Conservation (phyloP, 2,888 invertebrate species). For the Octodonta nipae region DNA sequence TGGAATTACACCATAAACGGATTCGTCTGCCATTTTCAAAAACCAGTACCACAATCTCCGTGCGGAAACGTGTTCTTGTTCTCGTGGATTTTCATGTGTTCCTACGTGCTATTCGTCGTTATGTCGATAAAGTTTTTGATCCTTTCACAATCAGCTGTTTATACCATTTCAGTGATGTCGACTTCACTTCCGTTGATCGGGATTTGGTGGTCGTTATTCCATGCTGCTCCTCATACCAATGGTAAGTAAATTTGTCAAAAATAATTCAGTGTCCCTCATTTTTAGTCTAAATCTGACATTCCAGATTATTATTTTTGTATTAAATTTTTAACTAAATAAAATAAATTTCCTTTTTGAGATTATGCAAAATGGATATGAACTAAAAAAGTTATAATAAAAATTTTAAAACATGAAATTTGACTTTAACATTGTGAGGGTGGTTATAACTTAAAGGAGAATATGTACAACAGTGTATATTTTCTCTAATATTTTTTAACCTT, state of each 20-base stretch:
- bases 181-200: conserved; percentile 42
- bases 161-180: conserved; percentile 41
- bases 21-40: conserved; percentile 30
- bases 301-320: not conserved
- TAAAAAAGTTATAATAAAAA: too few species aligned
- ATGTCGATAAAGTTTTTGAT: conserved; percentile 40
- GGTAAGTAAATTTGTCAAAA: conserved; percentile 19
- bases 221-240: conserved; percentile 34
- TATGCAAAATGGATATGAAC: too few species aligned
- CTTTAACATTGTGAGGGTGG: too few species aligned
- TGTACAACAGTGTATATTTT: too few species aligned
- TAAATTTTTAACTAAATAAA: not conserved
- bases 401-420: too few species aligned
- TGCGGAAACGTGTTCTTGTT: conserved; percentile 27
- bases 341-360: too few species aligned
- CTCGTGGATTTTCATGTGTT: conserved; percentile 39
- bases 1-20: conserved; percentile 30
- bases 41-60: conserved; percentile 15
- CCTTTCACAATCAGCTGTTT: conserved; percentile 43
- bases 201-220: conserved; percentile 46
- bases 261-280: too few species aligned
- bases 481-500: too few species aligned
- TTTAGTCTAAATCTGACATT: too few species aligned
- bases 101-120: conserved; percentile 38
- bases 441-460: too few species aligned